phyloP scores from a whole-genome alignment of 2,888 invertebrate species.

The Drosophila bunnanda region DNA sequence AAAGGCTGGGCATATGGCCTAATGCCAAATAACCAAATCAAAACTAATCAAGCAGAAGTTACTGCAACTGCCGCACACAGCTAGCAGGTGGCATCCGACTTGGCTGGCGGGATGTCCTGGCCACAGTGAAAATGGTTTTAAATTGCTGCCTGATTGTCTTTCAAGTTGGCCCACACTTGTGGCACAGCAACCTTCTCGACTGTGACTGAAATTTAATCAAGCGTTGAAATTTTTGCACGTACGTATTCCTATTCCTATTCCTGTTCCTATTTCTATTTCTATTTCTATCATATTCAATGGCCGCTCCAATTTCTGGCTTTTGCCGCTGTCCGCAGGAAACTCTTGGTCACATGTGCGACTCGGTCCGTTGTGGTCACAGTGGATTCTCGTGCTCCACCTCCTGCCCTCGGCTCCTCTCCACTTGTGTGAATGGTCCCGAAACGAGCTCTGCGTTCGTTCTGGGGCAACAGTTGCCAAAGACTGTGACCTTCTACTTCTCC shows the following conservation, averaged over 20 bases:
- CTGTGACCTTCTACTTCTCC: conserved; percentile 57
- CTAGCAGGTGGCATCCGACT: conserved; percentile 39
- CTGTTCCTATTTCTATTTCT: conserved; percentile 42
- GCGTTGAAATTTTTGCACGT: conserved; percentile 80
- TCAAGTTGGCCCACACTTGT: conserved; percentile 74
- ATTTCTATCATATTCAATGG: conserved; percentile 73
- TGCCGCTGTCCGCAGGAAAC: conserved; percentile 10
- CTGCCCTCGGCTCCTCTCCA: conserved; percentile 18
- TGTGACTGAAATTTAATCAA: conserved; percentile 76
- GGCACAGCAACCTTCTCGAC: conserved; percentile 47
- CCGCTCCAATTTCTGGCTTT: conserved; percentile 47
- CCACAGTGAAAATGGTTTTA: conserved; percentile 76
- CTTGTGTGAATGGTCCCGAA: conserved; percentile 67
- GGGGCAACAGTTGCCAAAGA: conserved; percentile 71
- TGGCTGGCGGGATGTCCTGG: conserved; percentile 25
- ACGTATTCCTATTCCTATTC: conserved; percentile 65
- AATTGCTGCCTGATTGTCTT: conserved; percentile 79
- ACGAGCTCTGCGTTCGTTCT: conserved; percentile 52
- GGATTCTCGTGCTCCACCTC: conserved; percentile 13
- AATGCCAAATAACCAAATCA: conserved; percentile 78
- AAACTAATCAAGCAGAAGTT: conserved; percentile 80
- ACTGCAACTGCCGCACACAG: conserved; percentile 58
- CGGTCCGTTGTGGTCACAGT: conserved; percentile 35
- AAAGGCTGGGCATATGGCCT: conserved; percentile 62
- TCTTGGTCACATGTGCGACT: conserved; percentile 68